Evolutionary conservation across 2,888 invertebrate species (phyloP), one percentile per base, ranked within the genome.

Genomic region (Villa cingulata): DNA sequence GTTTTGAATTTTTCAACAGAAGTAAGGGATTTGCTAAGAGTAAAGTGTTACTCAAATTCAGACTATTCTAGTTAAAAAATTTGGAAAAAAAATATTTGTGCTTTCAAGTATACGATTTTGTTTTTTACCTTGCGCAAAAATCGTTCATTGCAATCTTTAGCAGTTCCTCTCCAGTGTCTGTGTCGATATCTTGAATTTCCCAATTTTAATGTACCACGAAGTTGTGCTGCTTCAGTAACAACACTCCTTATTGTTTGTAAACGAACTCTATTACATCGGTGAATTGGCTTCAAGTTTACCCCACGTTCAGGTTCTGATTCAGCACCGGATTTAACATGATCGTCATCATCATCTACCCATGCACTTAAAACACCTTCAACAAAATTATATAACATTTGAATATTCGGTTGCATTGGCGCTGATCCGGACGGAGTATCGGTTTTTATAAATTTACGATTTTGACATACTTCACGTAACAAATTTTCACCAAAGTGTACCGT

Each of bases 111-210:
- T n/a, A n/a, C n/a, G n/a, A n/a, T n/a, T n/a, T n/a, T 37, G n/a
- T 37, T 10, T 6, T 4, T 72, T 72, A 90, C 89, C 86, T 88
- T 89, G 70, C 83, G 78, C 51, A 90, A 76, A 72, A 91, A 90
- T 59, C 82, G 74, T 68, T 88, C 87, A 65, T 90, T 90, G 73
- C 90, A 91, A 59, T 84, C 83, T 66, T 86, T 86, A 48, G 87
- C 83, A 38, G 86, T 83, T 53, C 85, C 81, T 60, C 87, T 83
- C 81, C 86, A 87, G 69, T 89, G 88, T 59, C 83, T 78, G 66
- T 89, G 88, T 41, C 82, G 75, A 65, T 77, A 83, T 54, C 82
- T 72, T 42, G 82, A 74, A 61, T 80, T 82, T 41, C 83, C 83
- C 56, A 83, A 70, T 56, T 79, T 73, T 52, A 77, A 72, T 7